A percentile compares a stretch with the other conserved stretches of the same genome.
Conservation (phyloP, 2,113 vertebrate genomes). For the Actenoides hombroni region DNA sequence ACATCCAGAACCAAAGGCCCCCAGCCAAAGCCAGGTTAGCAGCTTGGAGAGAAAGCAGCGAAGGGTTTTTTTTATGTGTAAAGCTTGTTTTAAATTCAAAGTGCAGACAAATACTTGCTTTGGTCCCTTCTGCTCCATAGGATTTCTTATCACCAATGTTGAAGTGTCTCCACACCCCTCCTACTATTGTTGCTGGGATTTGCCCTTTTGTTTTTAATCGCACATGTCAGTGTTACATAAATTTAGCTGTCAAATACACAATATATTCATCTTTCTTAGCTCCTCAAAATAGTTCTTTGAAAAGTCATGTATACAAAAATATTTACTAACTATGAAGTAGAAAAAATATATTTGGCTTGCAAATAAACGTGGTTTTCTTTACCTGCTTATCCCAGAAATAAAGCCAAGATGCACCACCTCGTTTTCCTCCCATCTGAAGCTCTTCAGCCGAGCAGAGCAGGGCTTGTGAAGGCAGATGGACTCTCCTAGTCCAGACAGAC, state of each 20-base stretch:
- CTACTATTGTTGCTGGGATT: fast-evolving
- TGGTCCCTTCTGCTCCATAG: background rate
- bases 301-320: slow-evolving; percentile 66
- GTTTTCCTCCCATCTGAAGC: background rate
- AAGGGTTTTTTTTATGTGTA: background rate
- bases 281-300: slow-evolving; percentile 31
- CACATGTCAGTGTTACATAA: background rate
- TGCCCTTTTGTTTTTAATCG: background rate
- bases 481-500: background rate
- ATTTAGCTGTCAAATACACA: background rate
- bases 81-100: background rate
- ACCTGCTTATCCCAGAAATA: background rate
- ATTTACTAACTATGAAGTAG: slow-evolving; percentile 14
- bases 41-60: background rate
- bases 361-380: background rate
- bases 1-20: background rate
- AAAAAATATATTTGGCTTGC: background rate
- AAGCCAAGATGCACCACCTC: background rate
- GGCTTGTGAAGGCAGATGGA: background rate
- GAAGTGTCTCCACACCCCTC: background rate
- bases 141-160: background rate
- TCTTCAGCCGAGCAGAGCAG: background rate
- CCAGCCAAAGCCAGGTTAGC: background rate
- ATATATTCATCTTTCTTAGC: background rate
- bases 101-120: background rate